A percentile compares a stretch with the other conserved stretches of the same genome.
These are phyloP conservation scores for cattle (Bos taurus) DNA, from an alignment of 2,113 vertebrate species.

Conservation along the genomic window ARS-UCD2.0 NC_037328.1:31082501-31083000, in stretches of 20 bases:
- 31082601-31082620: neutral
- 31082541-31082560: neutral
- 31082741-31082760: neutral
- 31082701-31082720: fast-evolving
- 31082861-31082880: neutral
- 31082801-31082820: neutral
- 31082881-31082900: neutral
- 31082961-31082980: neutral
- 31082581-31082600: neutral
- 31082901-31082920: neutral
- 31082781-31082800: neutral
- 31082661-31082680: neutral
- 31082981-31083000: neutral
- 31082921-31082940: neutral
- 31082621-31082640: neutral
- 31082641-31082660: neutral
- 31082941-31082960: neutral
- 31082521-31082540: neutral
- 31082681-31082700: neutral
- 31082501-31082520: neutral
- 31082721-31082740: neutral
- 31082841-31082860: neutral
- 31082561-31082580: neutral
- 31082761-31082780: neutral
- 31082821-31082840: neutral